Base-by-base conservation (phyloP, 2,888 invertebrate species). In the Heliconius hortense region DNA sequence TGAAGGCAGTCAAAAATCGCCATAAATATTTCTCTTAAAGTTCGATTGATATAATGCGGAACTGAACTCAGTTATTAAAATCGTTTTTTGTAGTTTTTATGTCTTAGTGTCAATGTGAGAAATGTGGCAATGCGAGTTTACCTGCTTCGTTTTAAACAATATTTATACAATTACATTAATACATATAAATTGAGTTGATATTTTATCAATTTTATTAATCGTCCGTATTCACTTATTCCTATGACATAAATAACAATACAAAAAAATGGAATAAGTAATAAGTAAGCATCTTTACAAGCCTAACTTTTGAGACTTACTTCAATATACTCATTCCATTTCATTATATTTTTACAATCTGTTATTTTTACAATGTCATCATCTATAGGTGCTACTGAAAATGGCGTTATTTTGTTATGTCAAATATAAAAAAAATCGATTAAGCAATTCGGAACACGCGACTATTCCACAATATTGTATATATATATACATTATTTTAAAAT, bases 1-100 rank as follows among this genome's bases (percentile, higher is more conserved):
- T 31, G 68, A 21, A 74, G 53, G 73, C 74, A 71, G 72, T 76
- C 73, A 67, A 66, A 35, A 64, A 74, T 60, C 43, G 59, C 24
- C 28, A 56, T 24, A 35, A 64, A 70, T 63, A 53, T 73, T 76
- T 68, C 63, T 26, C 15, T 73, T 76, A 76, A 76, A 76, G 73
- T 70, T 73, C 60, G 31, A 48, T 18, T 43, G 43, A 43, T 43
- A 43, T 43, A 43, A 43, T 18, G 43, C 43, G 15, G 5, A 5
- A 43, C 7, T 48, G 21, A 48, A 48, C 21, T 48, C 48, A 18
- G 4, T 15, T 26, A 69, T n/a, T 69, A 69, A 56, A 69, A 69
- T 69, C 31, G 35, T 35, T 69, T n/a, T 53, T 69, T 69, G 4
- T 35, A 3, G 2, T 2, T 21, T 56, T 21, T n/a, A 1, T 60